phyloP scores from a whole-genome alignment of 30 jellyfish, hydroid and myxozoan species.

The Clytia hemisphaerica region DNA sequence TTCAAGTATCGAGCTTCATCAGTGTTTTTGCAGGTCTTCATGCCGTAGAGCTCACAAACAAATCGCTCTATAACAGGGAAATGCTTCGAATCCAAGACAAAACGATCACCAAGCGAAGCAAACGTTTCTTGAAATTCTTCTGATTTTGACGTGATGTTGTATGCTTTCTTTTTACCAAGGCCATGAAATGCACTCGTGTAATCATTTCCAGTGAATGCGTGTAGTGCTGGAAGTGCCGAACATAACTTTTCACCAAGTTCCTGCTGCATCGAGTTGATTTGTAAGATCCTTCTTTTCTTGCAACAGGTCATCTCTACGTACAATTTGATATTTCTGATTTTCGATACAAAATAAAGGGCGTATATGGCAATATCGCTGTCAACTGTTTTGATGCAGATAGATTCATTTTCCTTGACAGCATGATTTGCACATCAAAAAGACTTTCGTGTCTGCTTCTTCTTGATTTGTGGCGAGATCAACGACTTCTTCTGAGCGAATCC shows the following conservation, averaged over 20 bases:
- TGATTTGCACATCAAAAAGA: slow-evolving; percentile 41
- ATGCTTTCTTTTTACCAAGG: slow-evolving; percentile 26
- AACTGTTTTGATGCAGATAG: slow-evolving; percentile 44
- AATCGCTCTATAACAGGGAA: neutral
- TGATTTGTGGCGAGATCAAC: slow-evolving; percentile 16
- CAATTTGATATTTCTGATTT: no score
- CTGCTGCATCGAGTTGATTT: slow-evolving; percentile 2
- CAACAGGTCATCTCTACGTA: slow-evolving; percentile 16
- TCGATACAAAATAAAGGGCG: slow-evolving; percentile 19
- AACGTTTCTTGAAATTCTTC: slow-evolving; percentile 20
- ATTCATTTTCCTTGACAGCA: neutral
- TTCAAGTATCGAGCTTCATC: slow-evolving; percentile 37
- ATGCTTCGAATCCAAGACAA: slow-evolving; percentile 24
- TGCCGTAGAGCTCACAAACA: no score
- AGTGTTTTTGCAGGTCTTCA: neutral
- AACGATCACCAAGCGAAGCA: slow-evolving; percentile 5
- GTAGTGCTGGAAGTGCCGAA: slow-evolving; percentile 37
- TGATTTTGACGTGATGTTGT: slow-evolving; percentile 5
- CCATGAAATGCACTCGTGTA: no score
- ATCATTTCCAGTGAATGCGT: slow-evolving; percentile 52
- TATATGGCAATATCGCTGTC: slow-evolving; percentile 47
- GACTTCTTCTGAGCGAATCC: neutral
- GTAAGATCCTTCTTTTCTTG: slow-evolving; percentile 9
- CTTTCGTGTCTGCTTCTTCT: slow-evolving; percentile 44
- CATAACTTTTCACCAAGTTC: slow-evolving; percentile 25